phyloP scores from a whole-genome alignment of 1,140 invertebrate genomes.

The Gonioctena quinquepunctata region DNA sequence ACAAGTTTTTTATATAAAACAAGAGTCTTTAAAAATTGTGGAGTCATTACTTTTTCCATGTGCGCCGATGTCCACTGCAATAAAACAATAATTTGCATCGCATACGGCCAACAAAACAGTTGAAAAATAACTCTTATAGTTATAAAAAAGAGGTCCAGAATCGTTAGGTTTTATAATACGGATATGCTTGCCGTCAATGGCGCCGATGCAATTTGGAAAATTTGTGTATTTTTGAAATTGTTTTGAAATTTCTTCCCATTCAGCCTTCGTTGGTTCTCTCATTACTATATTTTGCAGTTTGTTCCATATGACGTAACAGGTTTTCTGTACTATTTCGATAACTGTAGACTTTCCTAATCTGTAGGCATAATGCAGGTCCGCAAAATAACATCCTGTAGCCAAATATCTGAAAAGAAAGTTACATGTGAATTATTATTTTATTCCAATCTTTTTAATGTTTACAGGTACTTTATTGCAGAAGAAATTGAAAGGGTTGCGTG shows the following conservation, averaged over 20 bases:
- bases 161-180: not conserved
- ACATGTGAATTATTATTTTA: no score
- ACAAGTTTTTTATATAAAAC: conserved; percentile 32
- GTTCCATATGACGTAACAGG: not conserved
- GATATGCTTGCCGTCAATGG: conserved; percentile 18
- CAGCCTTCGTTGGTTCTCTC: no score
- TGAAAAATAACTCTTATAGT: conserved; percentile 41
- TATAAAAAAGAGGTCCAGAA: not conserved
- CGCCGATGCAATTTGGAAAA: conserved; percentile 2
- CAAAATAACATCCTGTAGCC: not conserved
- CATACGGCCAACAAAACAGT: not conserved
- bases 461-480: no score
- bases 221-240: not conserved
- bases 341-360: not conserved
- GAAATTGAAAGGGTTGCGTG: no score
- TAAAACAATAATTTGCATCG: conserved; percentile 37
- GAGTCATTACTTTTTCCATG: conserved; percentile 52
- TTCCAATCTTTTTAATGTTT: no score
- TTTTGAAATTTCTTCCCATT: not conserved
- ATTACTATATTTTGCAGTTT: no score
- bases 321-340: not conserved
- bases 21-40: conserved; percentile 47
- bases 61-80: conserved; percentile 51
- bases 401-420: conserved; percentile 1
- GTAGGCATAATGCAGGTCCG: not conserved